phyloP scores from a whole-genome alignment of 2,113 vertebrate genomes.

The Strix uralensis region DNA sequence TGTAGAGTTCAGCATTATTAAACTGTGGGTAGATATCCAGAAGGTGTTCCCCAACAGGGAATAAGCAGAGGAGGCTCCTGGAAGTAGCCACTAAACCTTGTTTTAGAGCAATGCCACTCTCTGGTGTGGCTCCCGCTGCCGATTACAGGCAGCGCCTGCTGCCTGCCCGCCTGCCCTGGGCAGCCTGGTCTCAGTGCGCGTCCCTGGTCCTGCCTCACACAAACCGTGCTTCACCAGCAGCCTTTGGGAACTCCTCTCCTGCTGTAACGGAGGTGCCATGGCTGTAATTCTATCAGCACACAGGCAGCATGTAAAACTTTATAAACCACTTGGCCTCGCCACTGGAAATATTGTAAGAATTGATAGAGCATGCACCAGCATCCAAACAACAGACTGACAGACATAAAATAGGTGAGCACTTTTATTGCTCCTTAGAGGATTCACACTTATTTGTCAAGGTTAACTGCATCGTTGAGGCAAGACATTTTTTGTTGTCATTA shows the following conservation, averaged over 20 bases:
- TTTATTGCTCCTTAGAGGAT: conserved; percentile 35
- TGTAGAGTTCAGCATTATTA: neutral
- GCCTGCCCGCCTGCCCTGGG: neutral
- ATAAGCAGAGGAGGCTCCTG: neutral
- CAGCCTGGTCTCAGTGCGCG: neutral
- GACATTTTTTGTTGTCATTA: conserved; percentile 37
- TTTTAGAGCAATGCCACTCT: neutral
- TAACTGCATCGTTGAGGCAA: conserved; percentile 54
- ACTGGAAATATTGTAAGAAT: neutral
- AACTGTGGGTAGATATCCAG: neutral
- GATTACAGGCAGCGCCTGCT: neutral
- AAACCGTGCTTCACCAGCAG: neutral
- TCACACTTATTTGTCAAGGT: conserved; percentile 47
- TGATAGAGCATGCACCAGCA: neutral
- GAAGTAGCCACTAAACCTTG: neutral
- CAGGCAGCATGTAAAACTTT: conserved; percentile 32
- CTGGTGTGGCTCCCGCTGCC: rapidly evolving
- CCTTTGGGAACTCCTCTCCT: neutral
- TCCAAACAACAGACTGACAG: neutral
- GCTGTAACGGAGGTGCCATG: neutral
- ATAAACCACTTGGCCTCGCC: conserved; percentile 21
- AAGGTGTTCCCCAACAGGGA: neutral
- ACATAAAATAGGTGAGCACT: conserved; percentile 43
- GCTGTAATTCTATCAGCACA: neutral
- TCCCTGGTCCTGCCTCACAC: neutral